Evolutionary conservation across 2,113 vertebrate genomes (phyloP).

Genomic region (Arizona elegans): DNA sequence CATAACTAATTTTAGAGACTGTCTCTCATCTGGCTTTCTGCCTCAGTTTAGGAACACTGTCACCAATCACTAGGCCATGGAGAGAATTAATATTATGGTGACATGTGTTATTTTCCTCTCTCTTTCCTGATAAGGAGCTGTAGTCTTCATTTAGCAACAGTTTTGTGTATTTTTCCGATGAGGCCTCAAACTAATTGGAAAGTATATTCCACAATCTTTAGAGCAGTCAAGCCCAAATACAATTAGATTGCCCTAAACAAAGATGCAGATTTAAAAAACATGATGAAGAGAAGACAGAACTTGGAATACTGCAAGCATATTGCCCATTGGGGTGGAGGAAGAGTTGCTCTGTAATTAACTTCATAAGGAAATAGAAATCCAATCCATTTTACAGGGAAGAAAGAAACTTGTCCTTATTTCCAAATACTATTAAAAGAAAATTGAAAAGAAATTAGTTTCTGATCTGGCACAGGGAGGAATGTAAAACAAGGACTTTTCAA

Average conservation of each 20-base stretch:
- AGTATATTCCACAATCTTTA: slow-evolving; percentile 10
- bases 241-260: slow-evolving; percentile 38
- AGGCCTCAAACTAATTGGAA: slow-evolving; percentile 22
- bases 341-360: not conserved
- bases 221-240: not conserved
- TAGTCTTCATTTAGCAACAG: slow-evolving; percentile 20
- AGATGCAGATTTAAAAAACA: slow-evolving; percentile 4
- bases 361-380: not conserved
- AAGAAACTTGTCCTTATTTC: not conserved
- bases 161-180: not conserved
- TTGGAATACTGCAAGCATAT: slow-evolving; percentile 8
- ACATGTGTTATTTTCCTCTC: slow-evolving; percentile 12
- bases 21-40: not conserved
- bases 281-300: not conserved
- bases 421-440: not conserved
- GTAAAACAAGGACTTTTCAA: not conserved
- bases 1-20: slow-evolving; percentile 19
- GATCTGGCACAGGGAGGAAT: not conserved
- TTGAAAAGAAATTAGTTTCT: not conserved
- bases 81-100: not conserved
- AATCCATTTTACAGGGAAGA: not conserved
- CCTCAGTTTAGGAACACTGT: not conserved
- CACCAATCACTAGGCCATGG: not conserved
- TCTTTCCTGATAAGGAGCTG: not conserved
- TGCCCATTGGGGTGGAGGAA: not conserved